These are phyloP conservation scores for Acipenser oxyrinchus DNA, from an alignment of 2,797 vertebrate genomes.

Conservation along the genomic window DNA sequence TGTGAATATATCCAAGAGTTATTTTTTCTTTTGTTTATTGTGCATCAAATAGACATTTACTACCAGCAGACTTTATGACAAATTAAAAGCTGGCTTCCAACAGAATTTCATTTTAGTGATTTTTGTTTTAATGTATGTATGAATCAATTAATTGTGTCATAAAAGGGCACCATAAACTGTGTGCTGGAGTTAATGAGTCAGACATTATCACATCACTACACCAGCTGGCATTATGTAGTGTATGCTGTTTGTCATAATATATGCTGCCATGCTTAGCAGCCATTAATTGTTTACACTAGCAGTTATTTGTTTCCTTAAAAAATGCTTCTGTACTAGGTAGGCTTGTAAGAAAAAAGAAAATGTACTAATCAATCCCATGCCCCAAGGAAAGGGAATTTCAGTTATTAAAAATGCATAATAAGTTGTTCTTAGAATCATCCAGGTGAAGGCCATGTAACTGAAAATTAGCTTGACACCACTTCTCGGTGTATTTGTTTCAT, in stretches of 20 bases:
- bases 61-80: constrained; percentile 66
- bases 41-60: constrained; percentile 33
- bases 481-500: no score
- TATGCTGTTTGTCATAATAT: constrained; percentile 99
- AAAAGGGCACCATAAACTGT: constrained; percentile 95
- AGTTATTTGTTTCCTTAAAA: constrained; percentile 67
- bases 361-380: no score
- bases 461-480: no score
- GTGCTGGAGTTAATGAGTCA: constrained; percentile 95
- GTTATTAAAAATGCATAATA: no score
- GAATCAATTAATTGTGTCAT: constrained; percentile 97
- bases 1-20: constrained; percentile 3
- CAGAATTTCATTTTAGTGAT: constrained; percentile 87
- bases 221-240: constrained; percentile 94
- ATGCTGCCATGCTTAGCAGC: constrained; percentile 84
- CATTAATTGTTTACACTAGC: constrained; percentile 85
- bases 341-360: background rate
- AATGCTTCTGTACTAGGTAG: constrained; percentile 29
- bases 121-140: constrained; percentile 97
- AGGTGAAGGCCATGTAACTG: no score
- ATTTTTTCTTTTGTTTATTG: constrained; percentile 30
- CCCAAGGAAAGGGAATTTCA: no score
- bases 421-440: no score
- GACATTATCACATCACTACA: constrained; percentile 96
- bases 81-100: constrained; percentile 75